phyloP scores from a whole-genome alignment of 2,888 invertebrate species.

The Nudaria mundana region DNA sequence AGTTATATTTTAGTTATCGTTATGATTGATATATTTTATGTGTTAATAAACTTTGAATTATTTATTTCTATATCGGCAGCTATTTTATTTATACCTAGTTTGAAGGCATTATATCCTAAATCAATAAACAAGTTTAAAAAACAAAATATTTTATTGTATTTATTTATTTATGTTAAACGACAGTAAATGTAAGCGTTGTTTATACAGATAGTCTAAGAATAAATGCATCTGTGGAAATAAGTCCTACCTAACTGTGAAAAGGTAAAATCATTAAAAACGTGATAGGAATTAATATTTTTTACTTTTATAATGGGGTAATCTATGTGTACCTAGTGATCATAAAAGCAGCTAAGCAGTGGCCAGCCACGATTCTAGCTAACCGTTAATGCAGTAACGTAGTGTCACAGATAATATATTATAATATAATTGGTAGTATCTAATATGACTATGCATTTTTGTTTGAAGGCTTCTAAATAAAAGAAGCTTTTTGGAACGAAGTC shows the following conservation, averaged over 20 bases:
- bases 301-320: slow-evolving; percentile 24
- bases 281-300: slow-evolving; percentile 20
- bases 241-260: slow-evolving; percentile 6
- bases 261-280: slow-evolving; percentile 5
- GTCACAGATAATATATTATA: too few relatives aligned
- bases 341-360: slow-evolving; percentile 18
- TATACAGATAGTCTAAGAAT: slow-evolving; percentile 17
- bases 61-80: slow-evolving; percentile 27
- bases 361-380: too few relatives aligned
- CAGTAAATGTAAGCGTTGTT: slow-evolving; percentile 8
- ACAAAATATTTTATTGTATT: slow-evolving; percentile 7
- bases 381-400: too few relatives aligned
- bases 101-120: not conserved
- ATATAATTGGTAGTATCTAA: too few relatives aligned
- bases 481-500: too few relatives aligned
- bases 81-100: slow-evolving; percentile 13
- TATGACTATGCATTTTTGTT: too few relatives aligned
- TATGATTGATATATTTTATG: slow-evolving; percentile 26
- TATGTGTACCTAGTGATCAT: slow-evolving; percentile 19
- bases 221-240: slow-evolving; percentile 11
- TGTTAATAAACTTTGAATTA: slow-evolving; percentile 11
- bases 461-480: too few relatives aligned
- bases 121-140: slow-evolving; percentile 6
- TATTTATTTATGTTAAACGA: slow-evolving; percentile 4
- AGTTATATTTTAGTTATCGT: slow-evolving; percentile 24